These are phyloP conservation scores for Epsilonema sp. DNA, from an alignment of 2,888 invertebrate genomes.

Conservation along the genomic window DNA sequence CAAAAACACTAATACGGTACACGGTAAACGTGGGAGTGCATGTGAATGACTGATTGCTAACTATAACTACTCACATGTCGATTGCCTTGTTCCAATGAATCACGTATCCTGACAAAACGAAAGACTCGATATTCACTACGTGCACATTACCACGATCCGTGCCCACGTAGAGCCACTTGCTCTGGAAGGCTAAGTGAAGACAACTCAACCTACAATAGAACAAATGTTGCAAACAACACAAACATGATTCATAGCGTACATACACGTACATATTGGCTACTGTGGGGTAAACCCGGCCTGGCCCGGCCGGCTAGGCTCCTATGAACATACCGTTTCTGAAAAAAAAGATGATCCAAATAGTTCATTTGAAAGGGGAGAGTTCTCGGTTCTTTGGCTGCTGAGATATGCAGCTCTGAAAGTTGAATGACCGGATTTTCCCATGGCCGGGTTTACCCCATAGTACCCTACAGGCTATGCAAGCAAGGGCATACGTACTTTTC, in stretches of 20 bases:
- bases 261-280: background rate
- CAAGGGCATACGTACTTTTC: conserved; percentile 7
- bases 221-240: conserved; percentile 30
- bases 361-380: no score
- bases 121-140: conserved; percentile 84
- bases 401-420: no score
- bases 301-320: no score
- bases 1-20: background rate
- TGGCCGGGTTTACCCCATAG: no score
- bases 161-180: conserved; percentile 95
- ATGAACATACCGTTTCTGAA: no score
- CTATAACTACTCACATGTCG: conserved; percentile 71
- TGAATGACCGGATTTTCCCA: no score
- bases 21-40: no score
- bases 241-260: conserved; percentile 32
- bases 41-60: no score
- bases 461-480: no score
- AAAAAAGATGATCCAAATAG: no score
- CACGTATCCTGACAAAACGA: conserved; percentile 85
- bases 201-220: conserved; percentile 87
- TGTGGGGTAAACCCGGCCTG: no score
- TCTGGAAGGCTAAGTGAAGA: conserved; percentile 81
- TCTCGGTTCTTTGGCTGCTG: no score
- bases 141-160: conserved; percentile 95
- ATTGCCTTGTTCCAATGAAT: conserved; percentile 99